phyloP scores from a whole-genome alignment of 1,140 invertebrate genomes.

The Mercenaria mercenaria region DNA sequence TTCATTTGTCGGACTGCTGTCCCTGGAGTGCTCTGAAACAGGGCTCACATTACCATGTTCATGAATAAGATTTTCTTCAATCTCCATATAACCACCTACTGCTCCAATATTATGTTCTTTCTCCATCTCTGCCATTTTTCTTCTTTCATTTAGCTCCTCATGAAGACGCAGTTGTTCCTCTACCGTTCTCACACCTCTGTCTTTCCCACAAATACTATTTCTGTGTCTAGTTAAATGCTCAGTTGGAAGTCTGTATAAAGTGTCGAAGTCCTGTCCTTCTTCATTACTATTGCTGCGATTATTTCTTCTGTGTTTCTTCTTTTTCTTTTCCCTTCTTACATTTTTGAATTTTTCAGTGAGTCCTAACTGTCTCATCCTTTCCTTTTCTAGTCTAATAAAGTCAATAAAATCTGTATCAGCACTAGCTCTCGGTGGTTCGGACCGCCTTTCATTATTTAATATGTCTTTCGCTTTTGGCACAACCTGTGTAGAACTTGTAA shows the following conservation, averaged over 20 bases:
- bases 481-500: slow-evolving; percentile 8
- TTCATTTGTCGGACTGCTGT: slow-evolving; percentile 62
- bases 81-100: slow-evolving; percentile 57
- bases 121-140: slow-evolving; percentile 60
- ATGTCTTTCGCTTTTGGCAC: slow-evolving; percentile 57
- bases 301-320: slow-evolving; percentile 61
- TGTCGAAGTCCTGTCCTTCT: slow-evolving; percentile 64
- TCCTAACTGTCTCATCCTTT: slow-evolving; percentile 31
- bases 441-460: slow-evolving; percentile 47
- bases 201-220: slow-evolving; percentile 52
- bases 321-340: slow-evolving; percentile 53
- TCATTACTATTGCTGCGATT: slow-evolving; percentile 56
- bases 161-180: slow-evolving; percentile 60
- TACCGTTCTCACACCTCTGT: slow-evolving; percentile 26
- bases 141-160: slow-evolving; percentile 64
- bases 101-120: slow-evolving; percentile 59
- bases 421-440: slow-evolving; percentile 18
- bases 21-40: slow-evolving; percentile 56
- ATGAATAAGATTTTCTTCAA: slow-evolving; percentile 39
- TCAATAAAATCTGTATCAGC: slow-evolving; percentile 45
- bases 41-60: slow-evolving; percentile 46
- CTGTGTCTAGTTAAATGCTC: slow-evolving; percentile 63
- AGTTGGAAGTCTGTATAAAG: slow-evolving; percentile 64
- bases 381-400: slow-evolving; percentile 55
- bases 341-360: slow-evolving; percentile 41